phyloP scores from a whole-genome alignment of 2,888 invertebrate species.

The Crepidodera aurea region DNA sequence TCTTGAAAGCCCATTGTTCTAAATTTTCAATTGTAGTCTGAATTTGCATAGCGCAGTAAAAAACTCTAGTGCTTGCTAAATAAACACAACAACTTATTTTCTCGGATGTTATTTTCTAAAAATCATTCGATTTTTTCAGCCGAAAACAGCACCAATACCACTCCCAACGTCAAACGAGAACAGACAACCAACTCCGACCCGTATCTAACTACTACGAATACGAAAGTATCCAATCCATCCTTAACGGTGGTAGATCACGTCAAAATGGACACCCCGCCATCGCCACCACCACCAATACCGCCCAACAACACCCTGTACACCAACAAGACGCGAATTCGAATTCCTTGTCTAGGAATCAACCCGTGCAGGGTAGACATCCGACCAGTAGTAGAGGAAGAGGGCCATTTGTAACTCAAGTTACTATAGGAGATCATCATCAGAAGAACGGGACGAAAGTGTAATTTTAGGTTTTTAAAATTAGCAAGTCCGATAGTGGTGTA shows the following conservation, averaged over 20 bases:
- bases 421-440: conserved; percentile 65
- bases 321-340: conserved; percentile 55
- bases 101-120: too few relatives aligned
- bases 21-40: too few relatives aligned
- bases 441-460: conserved; percentile 58
- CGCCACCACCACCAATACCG: too few relatives aligned
- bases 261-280: conserved; percentile 49
- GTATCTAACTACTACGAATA: conserved; percentile 87
- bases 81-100: too few relatives aligned
- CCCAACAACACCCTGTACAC: conserved; percentile 31
- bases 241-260: conserved; percentile 52
- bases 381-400: conserved; percentile 57
- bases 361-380: conserved; percentile 39
- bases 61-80: too few relatives aligned
- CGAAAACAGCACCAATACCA: conserved; percentile 75
- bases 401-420: conserved; percentile 71
- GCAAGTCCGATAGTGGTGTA: not conserved
- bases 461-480: not conserved
- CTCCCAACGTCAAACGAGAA: conserved; percentile 66
- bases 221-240: conserved; percentile 76
- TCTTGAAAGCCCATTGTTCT: too few relatives aligned
- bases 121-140: too few relatives aligned
- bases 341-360: conserved; percentile 52
- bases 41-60: too few relatives aligned
- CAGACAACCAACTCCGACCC: conserved; percentile 68